phyloP scores from a whole-genome alignment of 2,888 invertebrate genomes.

The Xanthorhoe designata region DNA sequence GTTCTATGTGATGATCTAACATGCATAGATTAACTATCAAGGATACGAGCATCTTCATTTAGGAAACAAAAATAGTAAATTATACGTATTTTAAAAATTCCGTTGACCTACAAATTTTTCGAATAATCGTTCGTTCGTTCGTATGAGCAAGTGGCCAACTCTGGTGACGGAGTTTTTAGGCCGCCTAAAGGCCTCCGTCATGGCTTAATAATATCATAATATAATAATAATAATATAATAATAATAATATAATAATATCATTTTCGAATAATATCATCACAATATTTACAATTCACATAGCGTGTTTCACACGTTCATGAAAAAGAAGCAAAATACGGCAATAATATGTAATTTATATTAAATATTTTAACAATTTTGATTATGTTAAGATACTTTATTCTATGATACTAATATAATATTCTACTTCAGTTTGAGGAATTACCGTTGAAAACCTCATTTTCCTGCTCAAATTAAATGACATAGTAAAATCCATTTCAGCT shows the following conservation, averaged over 20 bases:
- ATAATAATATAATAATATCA: no score
- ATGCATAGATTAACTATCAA: constrained; percentile 71
- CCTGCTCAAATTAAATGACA: constrained; percentile 8
- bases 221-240: no score
- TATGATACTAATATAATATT: not conserved
- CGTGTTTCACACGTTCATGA: not conserved
- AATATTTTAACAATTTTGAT: not conserved
- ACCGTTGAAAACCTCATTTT: not conserved
- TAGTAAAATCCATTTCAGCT: not conserved
- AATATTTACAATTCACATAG: not conserved
- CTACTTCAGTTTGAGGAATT: not conserved
- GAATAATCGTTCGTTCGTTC: constrained; percentile 15
- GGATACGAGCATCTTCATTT: constrained; percentile 49
- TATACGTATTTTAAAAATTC: constrained; percentile 9
- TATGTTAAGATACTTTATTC: not conserved
- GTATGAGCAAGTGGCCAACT: no score
- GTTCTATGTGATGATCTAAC: constrained; percentile 76
- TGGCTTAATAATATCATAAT: no score
- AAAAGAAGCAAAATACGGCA: not conserved
- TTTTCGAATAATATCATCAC: no score
- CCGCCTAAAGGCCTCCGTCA: no score
- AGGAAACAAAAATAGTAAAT: constrained; percentile 27
- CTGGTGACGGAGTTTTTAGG: no score
- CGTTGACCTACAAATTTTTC: constrained; percentile 20
- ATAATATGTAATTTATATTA: no score